Conservation (phyloP, 2,113 vertebrate species). For the Tachysurus vachellii region DNA sequence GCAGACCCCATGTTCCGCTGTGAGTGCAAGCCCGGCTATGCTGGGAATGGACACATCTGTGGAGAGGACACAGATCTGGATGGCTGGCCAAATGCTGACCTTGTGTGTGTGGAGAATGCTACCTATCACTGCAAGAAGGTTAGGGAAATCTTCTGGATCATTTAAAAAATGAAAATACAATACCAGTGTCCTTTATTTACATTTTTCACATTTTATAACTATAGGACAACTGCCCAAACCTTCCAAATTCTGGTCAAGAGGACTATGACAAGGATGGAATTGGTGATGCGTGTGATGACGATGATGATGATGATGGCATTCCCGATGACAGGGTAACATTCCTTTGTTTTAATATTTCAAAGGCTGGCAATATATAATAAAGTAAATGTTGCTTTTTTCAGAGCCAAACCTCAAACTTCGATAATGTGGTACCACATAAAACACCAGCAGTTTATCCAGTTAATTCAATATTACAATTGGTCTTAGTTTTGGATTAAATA, state of each 20-base stretch:
- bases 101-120: slow-evolving; percentile 94
- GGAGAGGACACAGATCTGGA: slow-evolving; percentile 97
- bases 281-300: slow-evolving; percentile 93
- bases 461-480: slow-evolving; percentile 64
- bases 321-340: slow-evolving; percentile 86
- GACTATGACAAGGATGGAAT: slow-evolving; percentile 96
- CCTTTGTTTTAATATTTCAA: background rate
- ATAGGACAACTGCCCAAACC: slow-evolving; percentile 97
- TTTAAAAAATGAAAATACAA: background rate
- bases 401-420: slow-evolving; percentile 69
- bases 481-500: slow-evolving; percentile 60
- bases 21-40: slow-evolving; percentile 95
- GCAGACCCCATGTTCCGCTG: slow-evolving; percentile 96
- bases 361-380: slow-evolving; percentile 43
- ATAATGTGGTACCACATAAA: slow-evolving; percentile 60
- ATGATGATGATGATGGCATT: slow-evolving; percentile 94
- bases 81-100: slow-evolving; percentile 94
- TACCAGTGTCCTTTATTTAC: background rate
- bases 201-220: slow-evolving; percentile 33
- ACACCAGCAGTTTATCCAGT: slow-evolving; percentile 55
- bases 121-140: slow-evolving; percentile 99
- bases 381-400: slow-evolving; percentile 61
- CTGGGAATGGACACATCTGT: slow-evolving; percentile 95
- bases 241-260: slow-evolving; percentile 98
- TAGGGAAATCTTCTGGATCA: background rate